Evolutionary conservation across 2,888 invertebrate genomes (phyloP), one percentile per base, ranked within the genome.

Genomic region (Fabriciana adippe): DNA sequence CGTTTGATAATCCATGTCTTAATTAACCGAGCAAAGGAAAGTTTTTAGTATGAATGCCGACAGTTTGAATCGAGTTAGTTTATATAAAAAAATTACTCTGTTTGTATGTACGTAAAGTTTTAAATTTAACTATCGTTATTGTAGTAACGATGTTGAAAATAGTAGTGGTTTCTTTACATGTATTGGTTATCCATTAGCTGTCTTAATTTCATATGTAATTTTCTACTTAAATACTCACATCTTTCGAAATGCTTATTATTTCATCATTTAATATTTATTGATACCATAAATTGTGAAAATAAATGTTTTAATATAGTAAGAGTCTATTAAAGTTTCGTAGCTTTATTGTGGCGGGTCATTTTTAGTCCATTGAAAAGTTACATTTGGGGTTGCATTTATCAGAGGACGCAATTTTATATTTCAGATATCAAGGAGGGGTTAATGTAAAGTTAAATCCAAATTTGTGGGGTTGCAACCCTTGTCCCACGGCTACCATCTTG

Each of bases 1-100:
- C 89, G 89, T 88, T 91, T 86, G 90, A 91, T 92, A 92, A 92
- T 90, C 88, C 90, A 91, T 90, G 92, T 92, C 92, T 92, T 92
- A 92, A 92, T 92, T 92, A 92, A 92, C 90, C 83, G 83, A 89
- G 88, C 89, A 88, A 86, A 88, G 85, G 86, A 55, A 81, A 81
- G 78, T 75, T 72, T 81, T 83, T 84, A 68, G 85, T 75, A 73
- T 68, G 74, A 74, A 73, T 75, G 72, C 68, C 71, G 72, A 70
- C 31, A 11, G 41, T 45, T 45, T 47, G 21, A 47, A 21, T 57
- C 31, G 6, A n/a, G 21, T 5, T 18, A 41, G 35, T 41, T 21
- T 55, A 51, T 55, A 45, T 64, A 6, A 76, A 73, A n/a, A 71
- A 55, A 68, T 41, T 53, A 69, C 73, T 74, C 67, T 77, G 74